A percentile compares a stretch with the other conserved stretches of the same genome.
phyloP scores from a whole-genome alignment of 2,113 vertebrate species.

The Nannospalax galili region DNA sequence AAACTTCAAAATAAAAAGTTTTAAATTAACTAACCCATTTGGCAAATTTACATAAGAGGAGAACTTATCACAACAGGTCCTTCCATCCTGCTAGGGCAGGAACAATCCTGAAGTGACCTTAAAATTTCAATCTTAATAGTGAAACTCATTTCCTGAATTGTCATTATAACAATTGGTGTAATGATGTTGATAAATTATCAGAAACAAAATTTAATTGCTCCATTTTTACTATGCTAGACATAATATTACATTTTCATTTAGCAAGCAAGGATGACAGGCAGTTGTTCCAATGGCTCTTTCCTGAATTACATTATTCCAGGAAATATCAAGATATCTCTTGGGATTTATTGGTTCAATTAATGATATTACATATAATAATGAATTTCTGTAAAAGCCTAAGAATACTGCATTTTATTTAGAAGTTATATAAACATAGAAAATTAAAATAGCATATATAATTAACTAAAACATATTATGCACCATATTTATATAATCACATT shows the following conservation, averaged over 20 bases:
- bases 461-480: not conserved
- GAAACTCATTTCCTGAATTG: not conserved
- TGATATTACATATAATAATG: not conserved
- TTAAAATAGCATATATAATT: no score
- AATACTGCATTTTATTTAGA: slow-evolving; percentile 29
- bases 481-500: not conserved
- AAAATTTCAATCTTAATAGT: not conserved
- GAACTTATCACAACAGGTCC: not conserved
- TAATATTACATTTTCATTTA: not conserved
- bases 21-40: not conserved
- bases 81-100: not conserved
- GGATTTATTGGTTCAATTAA: slow-evolving; percentile 42
- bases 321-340: not conserved
- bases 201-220: not conserved
- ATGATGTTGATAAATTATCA: not conserved
- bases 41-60: not conserved
- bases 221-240: not conserved
- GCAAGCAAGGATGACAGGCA: not conserved
- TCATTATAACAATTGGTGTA: not conserved
- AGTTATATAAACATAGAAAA: no score
- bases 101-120: not conserved
- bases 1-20: not conserved
- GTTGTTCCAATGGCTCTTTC: not conserved
- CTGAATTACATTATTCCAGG: not conserved
- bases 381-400: not conserved